Conservation (phyloP, 2,797 vertebrate species). For the Sciaenops ocellatus region DNA sequence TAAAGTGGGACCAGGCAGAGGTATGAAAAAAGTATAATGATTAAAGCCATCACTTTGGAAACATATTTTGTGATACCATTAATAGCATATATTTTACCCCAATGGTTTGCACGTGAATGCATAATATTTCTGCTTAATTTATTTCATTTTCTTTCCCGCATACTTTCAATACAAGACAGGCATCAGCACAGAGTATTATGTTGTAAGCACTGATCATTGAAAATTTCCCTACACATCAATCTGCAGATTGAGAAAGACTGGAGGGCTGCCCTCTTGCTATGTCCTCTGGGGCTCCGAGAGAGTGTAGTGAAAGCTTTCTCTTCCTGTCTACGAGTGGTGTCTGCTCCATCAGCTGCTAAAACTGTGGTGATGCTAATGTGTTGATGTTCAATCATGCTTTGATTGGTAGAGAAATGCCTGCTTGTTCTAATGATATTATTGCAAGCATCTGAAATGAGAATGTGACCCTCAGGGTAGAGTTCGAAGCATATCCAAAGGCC, state of each 20-base stretch:
- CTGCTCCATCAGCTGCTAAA: slow-evolving; percentile 16
- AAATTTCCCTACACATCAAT: slow-evolving; percentile 23
- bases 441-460: neutral
- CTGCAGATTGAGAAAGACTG: slow-evolving; percentile 27
- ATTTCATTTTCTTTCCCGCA: neutral
- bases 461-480: neutral
- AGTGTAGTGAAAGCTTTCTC: slow-evolving; percentile 13
- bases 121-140: neutral
- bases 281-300: slow-evolving; percentile 27
- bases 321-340: slow-evolving; percentile 5
- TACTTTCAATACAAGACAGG: neutral
- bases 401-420: neutral
- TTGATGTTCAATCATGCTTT: neutral
- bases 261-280: neutral
- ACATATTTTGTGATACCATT: slow-evolving; percentile 19
- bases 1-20: slow-evolving; percentile 20
- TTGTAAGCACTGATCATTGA: neutral
- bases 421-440: neutral
- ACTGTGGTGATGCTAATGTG: neutral
- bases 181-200: neutral
- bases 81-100: slow-evolving; percentile 12
- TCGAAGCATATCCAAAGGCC: neutral
- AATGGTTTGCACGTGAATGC: neutral
- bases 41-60: neutral
- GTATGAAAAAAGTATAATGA: slow-evolving; percentile 28